Evolutionary conservation across 1,140 invertebrate genomes (phyloP).

Genomic region (Camponotus pennsylvanicus): DNA sequence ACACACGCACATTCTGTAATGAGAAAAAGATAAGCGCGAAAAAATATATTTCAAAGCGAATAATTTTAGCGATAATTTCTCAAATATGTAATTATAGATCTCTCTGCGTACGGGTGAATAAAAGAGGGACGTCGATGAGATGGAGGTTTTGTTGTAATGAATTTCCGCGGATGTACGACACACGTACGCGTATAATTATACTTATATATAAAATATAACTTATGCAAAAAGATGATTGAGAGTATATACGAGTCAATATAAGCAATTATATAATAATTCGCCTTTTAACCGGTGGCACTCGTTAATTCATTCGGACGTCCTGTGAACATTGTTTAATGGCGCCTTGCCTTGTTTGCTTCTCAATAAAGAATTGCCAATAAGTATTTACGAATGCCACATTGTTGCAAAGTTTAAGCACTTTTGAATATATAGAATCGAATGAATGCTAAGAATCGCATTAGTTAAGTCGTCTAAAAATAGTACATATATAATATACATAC

Average conservation of each 20-base stretch:
- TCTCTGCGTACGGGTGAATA: conserved; percentile 47
- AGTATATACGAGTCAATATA: conserved; percentile 82
- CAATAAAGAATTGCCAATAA: conserved; percentile 54
- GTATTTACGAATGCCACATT: conserved; percentile 44
- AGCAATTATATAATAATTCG: conserved; percentile 80
- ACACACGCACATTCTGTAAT: conserved; percentile 70
- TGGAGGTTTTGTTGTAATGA: conserved; percentile 28
- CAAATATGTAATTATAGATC: conserved; percentile 37
- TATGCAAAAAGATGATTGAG: conserved; percentile 66
- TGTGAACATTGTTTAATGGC: conserved; percentile 67
- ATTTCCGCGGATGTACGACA: conserved; percentile 27
- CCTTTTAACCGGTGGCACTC: conserved; percentile 78
- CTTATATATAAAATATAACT: conserved; percentile 64
- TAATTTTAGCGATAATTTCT: conserved; percentile 28
- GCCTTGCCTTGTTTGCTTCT: conserved; percentile 54
- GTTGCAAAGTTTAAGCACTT: conserved; percentile 35
- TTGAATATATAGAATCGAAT: conserved; percentile 31
- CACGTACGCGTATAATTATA: conserved; percentile 48
- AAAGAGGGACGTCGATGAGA: conserved; percentile 43
- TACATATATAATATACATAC: conserved; percentile 2
- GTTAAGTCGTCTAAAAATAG: conserved; percentile 33
- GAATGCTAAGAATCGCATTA: conserved; percentile 56
- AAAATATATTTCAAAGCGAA: conserved; percentile 53
- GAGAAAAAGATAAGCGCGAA: conserved; percentile 26
- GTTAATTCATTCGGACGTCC: conserved; percentile 85